Base-by-base conservation (phyloP, 1,140 invertebrate genomes). In the Thaumatotibia leucotreta region DNA sequence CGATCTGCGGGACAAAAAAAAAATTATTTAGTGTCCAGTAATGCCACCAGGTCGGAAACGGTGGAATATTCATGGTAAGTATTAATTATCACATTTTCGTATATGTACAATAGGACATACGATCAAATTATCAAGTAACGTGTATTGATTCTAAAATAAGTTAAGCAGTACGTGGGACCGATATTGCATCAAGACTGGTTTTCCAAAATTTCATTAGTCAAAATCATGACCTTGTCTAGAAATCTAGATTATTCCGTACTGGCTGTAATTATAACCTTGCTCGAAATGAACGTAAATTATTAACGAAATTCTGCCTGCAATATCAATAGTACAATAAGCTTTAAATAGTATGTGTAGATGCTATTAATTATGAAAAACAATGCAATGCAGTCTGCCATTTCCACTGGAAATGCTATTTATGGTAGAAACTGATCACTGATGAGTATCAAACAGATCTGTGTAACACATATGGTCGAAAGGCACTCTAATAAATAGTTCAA, bases 31-130 rank as follows among this genome's bases (percentile, higher is more conserved):
- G 10, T 24, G 23, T 27, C 64, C 64, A 74, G 77, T 73, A 75
- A 89, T 89, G 87, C 81, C 50, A 27, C 50, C 87, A 72, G 78
- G 91, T 72, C 81, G 92, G 66, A 93, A 93, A 81, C 86, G 91
- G 32, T 93, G 92, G 92, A 92, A 92, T 77, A 75, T 93, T 70
- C 92, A 92, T 86, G 92, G 92, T 93, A 92, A 91, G 83, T 86
- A 76, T 50, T 68, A 72, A 77, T 68, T 5, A 11, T 39, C 14
- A n/a, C n/a, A 39, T 14, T 14, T n/a, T n/a, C 11, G n/a, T n/a
- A n/a, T n/a, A 14, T 14, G 1, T 9, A 11, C 10, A 35, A 4
- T 11, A n/a, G n/a, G n/a, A 3, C n/a, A 35, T 35, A 4, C 2
- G 33, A n/a, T 35, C 10, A 39, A 17, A 14, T 39, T 39, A 39